Evolutionary conservation across 2,113 vertebrate species (phyloP).

Genomic region (Leptobrachium leishanense): DNA sequence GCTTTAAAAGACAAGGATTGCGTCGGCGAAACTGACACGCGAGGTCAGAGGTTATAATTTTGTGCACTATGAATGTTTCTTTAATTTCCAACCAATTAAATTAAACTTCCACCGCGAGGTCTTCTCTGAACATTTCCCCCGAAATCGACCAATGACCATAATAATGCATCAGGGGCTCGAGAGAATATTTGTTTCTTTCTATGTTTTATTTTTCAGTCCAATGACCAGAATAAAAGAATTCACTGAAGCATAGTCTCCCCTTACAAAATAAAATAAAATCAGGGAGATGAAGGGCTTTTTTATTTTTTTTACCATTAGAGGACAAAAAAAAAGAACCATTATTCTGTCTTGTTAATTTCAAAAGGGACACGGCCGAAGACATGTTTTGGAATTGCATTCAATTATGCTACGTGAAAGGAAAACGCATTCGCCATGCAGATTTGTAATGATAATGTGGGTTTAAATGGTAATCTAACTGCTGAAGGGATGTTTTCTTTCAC

Average conservation of each 20-base stretch:
- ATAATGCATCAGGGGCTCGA: constrained; percentile 58
- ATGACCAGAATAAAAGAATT: constrained; percentile 66
- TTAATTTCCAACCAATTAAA: constrained; percentile 71
- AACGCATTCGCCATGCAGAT: constrained; percentile 74
- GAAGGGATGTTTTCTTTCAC: not conserved
- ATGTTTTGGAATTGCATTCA: constrained; percentile 56
- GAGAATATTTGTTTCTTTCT: constrained; percentile 56
- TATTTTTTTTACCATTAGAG: constrained; percentile 52
- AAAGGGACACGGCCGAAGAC: constrained; percentile 60
- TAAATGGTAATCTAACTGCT: not conserved
- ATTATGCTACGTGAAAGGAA: constrained; percentile 47
- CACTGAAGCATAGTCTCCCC: constrained; percentile 63
- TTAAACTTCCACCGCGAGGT: constrained; percentile 56
- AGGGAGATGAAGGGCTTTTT: constrained; percentile 55
- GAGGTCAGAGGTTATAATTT: constrained; percentile 62
- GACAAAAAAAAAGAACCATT: constrained; percentile 59
- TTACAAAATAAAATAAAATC: constrained; percentile 67
- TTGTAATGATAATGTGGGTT: constrained; percentile 63
- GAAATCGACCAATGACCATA: constrained; percentile 65
- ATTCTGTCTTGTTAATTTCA: constrained; percentile 66
- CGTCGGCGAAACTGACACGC: constrained; percentile 60
- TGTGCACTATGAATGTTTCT: constrained; percentile 65
- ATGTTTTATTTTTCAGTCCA: constrained; percentile 66
- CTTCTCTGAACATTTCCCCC: constrained; percentile 36
- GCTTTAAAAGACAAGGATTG: constrained; percentile 57